A percentile compares a stretch with the other conserved stretches of the same genome.
These are phyloP conservation scores for Mythimna impura DNA, from an alignment of 2,888 invertebrate genomes.

Conservation along the genomic window DNA sequence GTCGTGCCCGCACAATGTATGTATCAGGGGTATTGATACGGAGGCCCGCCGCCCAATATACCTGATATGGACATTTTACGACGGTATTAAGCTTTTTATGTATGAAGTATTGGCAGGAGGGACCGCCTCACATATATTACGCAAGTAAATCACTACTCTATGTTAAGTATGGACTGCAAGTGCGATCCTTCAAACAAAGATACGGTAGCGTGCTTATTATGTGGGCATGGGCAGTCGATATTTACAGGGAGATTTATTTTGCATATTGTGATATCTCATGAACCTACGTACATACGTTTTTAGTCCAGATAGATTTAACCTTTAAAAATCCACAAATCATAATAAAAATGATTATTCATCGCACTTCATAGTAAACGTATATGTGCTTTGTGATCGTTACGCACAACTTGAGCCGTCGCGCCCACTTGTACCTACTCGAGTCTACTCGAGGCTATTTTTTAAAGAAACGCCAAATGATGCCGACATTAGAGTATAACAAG, in stretches of 20 bases:
- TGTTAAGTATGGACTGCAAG: slow-evolving; percentile 26
- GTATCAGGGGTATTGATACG: slow-evolving; percentile 50
- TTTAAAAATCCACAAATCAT: no score
- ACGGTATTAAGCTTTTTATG: slow-evolving; percentile 67
- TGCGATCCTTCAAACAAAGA: slow-evolving; percentile 11
- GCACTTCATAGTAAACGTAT: not conserved
- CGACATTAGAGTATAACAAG: slow-evolving; percentile 42
- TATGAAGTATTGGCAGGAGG: slow-evolving; percentile 59
- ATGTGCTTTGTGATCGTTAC: not conserved
- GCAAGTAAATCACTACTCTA: slow-evolving; percentile 51
- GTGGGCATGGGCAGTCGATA: not conserved
- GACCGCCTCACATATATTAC: slow-evolving; percentile 45
- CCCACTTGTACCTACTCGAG: not conserved
- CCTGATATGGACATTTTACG: slow-evolving; percentile 69
- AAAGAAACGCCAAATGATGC: slow-evolving; percentile 26
- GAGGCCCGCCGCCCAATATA: slow-evolving; percentile 37
- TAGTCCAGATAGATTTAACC: not conserved
- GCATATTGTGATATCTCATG: not conserved
- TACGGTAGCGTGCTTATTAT: slow-evolving; percentile 7
- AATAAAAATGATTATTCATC: not conserved
- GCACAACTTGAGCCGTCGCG: not conserved
- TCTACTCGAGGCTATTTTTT: slow-evolving; percentile 23
- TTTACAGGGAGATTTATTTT: not conserved
- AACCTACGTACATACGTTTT: not conserved
- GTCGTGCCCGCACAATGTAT: slow-evolving; percentile 49